These are phyloP conservation scores for Brachionus asplanchnoidis DNA, from an alignment of 1,140 invertebrate genomes.

Conservation along the genomic window DNA sequence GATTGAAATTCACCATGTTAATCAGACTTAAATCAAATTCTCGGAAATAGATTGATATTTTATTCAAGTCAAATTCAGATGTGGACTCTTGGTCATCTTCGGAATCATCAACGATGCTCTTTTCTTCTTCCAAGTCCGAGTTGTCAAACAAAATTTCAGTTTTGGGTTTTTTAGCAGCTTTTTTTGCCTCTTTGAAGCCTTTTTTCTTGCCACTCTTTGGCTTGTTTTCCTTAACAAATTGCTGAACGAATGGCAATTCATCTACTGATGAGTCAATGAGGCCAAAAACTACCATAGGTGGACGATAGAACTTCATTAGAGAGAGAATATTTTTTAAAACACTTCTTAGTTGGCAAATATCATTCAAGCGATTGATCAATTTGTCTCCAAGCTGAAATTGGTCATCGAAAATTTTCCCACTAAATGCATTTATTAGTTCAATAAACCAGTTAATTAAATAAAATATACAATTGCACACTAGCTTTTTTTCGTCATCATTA, in stretches of 20 bases:
- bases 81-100: background rate
- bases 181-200: background rate
- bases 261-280: slow-evolving; percentile 18
- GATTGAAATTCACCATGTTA: slow-evolving; percentile 16
- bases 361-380: background rate
- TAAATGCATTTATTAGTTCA: slow-evolving; percentile 28
- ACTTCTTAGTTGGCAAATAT: background rate
- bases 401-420: background rate
- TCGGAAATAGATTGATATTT: slow-evolving; percentile 24
- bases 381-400: background rate
- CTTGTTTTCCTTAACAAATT: slow-evolving; percentile 13
- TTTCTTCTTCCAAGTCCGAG: background rate
- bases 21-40: slow-evolving; percentile 9
- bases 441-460: slow-evolving; percentile 37
- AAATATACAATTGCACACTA: slow-evolving; percentile 26
- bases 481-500: slow-evolving; percentile 34
- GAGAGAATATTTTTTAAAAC: background rate
- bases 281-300: slow-evolving; percentile 38
- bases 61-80: background rate
- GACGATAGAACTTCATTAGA: slow-evolving; percentile 11
- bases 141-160: background rate
- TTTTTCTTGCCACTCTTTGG: background rate
- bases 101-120: background rate
- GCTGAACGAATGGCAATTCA: slow-evolving; percentile 7
- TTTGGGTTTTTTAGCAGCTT: background rate